Percentiles rank a stretch among this genome's conserved stretches.
phyloP scores from a whole-genome alignment of 2,797 vertebrate species.

The Siniperca undulata region DNA sequence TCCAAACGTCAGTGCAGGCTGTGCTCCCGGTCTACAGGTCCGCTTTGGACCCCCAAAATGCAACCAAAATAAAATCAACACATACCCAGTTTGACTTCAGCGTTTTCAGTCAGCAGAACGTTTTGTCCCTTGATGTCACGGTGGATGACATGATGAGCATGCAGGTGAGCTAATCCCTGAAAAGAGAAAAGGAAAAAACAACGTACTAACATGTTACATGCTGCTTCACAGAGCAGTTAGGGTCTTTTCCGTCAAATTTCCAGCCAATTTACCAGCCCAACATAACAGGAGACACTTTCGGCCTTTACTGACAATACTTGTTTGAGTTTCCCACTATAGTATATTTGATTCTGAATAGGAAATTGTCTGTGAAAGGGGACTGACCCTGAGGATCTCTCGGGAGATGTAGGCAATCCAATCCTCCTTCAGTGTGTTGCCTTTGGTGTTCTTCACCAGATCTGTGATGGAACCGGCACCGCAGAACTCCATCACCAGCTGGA shows the following conservation, averaged over 20 bases:
- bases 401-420: constrained; percentile 99
- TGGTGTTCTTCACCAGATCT: constrained; percentile 99
- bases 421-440: constrained; percentile 97
- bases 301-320: neutral
- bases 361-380: constrained; percentile 35
- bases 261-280: neutral
- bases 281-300: neutral
- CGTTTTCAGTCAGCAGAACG: constrained; percentile 97
- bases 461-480: constrained; percentile 99
- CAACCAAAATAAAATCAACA: constrained; percentile 17
- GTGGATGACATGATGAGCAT: constrained; percentile 98
- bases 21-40: neutral
- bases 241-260: neutral
- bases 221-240: neutral
- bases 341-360: neutral
- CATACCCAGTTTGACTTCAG: constrained; percentile 97
- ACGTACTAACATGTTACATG: neutral
- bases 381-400: constrained; percentile 96
- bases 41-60: neutral
- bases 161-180: constrained; percentile 96
- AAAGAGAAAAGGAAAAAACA: neutral
- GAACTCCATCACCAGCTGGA: constrained; percentile 99
- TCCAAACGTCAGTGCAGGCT: neutral
- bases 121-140: constrained; percentile 99
- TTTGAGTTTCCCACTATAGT: neutral